These are phyloP conservation scores for Hesperophylax magnus DNA, from an alignment of 1,140 invertebrate genomes.

Conservation along the genomic window DNA sequence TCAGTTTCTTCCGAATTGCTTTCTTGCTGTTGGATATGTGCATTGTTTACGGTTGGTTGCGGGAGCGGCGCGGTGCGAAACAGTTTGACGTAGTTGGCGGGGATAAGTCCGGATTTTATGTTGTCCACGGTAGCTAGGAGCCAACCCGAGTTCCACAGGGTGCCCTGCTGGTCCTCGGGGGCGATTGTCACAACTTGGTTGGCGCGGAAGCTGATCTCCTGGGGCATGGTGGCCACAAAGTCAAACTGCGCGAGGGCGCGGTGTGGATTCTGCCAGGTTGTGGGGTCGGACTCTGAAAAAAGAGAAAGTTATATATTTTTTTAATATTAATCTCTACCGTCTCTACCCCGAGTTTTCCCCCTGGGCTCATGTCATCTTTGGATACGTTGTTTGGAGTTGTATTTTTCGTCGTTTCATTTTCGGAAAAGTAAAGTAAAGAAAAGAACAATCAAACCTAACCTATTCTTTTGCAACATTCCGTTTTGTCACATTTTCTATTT, in stretches of 20 bases:
- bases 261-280: slow-evolving; percentile 81
- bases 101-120: slow-evolving; percentile 81
- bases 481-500: no score
- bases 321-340: no score
- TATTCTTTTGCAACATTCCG: no score
- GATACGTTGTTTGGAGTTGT: no score
- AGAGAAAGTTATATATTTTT: slow-evolving; percentile 40
- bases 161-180: slow-evolving; percentile 86
- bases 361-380: no score
- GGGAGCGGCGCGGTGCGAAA: slow-evolving; percentile 17
- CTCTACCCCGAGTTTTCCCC: no score
- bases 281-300: slow-evolving; percentile 72
- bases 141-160: slow-evolving; percentile 79
- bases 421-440: no score
- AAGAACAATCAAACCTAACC: no score
- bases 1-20: background rate
- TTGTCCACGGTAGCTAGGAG: slow-evolving; percentile 80
- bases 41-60: background rate
- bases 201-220: slow-evolving; percentile 83
- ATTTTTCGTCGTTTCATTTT: no score
- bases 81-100: slow-evolving; percentile 83
- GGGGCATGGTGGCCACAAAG: slow-evolving; percentile 79
- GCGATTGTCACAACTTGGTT: slow-evolving; percentile 87
- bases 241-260: slow-evolving; percentile 82
- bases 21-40: no score